These are phyloP conservation scores for Radopholus similis DNA, from an alignment of 1,140 invertebrate genomes.

Conservation along the genomic window DNA sequence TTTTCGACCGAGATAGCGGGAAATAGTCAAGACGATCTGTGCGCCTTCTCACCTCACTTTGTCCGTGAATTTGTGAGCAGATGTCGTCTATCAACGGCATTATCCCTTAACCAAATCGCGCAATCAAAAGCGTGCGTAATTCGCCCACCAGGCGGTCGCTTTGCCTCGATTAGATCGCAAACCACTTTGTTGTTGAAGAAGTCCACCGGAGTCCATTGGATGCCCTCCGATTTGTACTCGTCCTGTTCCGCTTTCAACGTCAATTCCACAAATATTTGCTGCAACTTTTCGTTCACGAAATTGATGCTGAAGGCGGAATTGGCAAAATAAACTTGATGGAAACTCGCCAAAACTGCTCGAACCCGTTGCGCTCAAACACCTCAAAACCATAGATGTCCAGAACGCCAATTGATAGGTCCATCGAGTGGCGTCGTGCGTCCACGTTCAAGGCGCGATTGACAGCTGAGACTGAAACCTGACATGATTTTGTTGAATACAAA, in stretches of 20 bases:
- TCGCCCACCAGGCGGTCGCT: constrained; percentile 61
- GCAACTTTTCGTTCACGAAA: constrained; percentile 81
- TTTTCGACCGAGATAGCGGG: too few relatives aligned
- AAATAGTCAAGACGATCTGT: too few relatives aligned
- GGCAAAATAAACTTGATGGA: background rate
- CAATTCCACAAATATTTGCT: constrained; percentile 75
- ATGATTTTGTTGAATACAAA: background rate
- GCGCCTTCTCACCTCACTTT: too few relatives aligned
- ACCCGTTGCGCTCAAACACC: constrained; percentile 69
- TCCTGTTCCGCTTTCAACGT: constrained; percentile 75
- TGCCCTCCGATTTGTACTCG: constrained; percentile 72
- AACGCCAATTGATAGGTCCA: constrained; percentile 63
- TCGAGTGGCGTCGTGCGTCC: background rate
- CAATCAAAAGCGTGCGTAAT: background rate
- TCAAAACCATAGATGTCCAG: constrained; percentile 72
- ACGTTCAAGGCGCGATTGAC: constrained; percentile 58
- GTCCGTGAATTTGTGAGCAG: constrained; percentile 73
- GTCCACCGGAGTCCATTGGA: constrained; percentile 73
- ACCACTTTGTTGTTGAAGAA: constrained; percentile 75
- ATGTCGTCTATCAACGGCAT: constrained; percentile 73
- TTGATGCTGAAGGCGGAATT: constrained; percentile 80
- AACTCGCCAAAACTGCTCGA: constrained; percentile 59
- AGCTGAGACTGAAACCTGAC: constrained; percentile 40
- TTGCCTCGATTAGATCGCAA: constrained; percentile 69
- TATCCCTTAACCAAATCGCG: constrained; percentile 62